These are phyloP conservation scores for Odontophorus gujanensis DNA, from an alignment of 2,113 vertebrate genomes.

Conservation along the genomic window DNA sequence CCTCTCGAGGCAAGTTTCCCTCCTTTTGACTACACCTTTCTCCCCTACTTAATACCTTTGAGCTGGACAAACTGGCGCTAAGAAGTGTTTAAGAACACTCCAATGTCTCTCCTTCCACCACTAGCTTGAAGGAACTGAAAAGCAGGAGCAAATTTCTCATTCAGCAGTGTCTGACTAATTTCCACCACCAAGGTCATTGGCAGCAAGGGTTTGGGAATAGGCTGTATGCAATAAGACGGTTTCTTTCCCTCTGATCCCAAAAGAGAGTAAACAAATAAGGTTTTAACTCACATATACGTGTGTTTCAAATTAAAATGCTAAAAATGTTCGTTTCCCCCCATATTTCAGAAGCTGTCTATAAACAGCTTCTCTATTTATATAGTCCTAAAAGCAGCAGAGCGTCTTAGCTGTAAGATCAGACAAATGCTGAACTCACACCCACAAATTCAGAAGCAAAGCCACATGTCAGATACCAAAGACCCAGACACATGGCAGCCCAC, in stretches of 20 bases:
- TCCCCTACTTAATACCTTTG: not conserved
- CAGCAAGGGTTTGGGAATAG: not conserved
- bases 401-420: not conserved
- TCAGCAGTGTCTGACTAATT: not conserved
- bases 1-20: not conserved
- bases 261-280: not conserved
- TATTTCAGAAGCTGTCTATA: constrained; percentile 20
- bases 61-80: not conserved
- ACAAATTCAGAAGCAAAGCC: constrained; percentile 39
- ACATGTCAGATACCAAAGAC: constrained; percentile 15
- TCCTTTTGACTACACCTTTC: not conserved
- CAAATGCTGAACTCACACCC: not conserved
- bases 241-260: not conserved
- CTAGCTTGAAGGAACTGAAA: not conserved
- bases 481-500: not conserved
- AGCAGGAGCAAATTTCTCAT: not conserved
- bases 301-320: constrained; percentile 12
- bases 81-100: not conserved
- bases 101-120: not conserved
- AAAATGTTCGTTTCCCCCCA: not conserved
- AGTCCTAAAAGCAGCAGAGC: not conserved
- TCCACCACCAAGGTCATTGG: not conserved
- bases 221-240: fast-evolving
- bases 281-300: not conserved
- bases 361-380: constrained; percentile 7